Percentiles rank a stretch among this genome's conserved stretches.
Evolutionary conservation across 2,888 invertebrate species (phyloP).

Genomic region (Apamea sordens): DNA sequence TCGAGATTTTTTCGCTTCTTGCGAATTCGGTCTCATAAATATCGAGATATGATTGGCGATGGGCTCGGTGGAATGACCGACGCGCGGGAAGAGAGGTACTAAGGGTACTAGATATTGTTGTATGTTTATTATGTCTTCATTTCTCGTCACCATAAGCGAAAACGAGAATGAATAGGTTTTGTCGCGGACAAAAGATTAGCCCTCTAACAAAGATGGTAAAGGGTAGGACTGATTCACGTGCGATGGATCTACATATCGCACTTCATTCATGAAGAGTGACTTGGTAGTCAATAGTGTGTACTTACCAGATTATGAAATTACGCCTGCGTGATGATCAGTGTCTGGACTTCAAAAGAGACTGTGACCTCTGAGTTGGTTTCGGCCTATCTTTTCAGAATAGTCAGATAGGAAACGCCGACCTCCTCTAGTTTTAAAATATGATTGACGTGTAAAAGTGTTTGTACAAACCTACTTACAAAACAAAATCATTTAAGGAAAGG

Average conservation of each 20-base stretch:
- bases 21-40: constrained; percentile 80
- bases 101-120: background rate
- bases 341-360: too few relatives aligned
- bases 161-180: background rate
- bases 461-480: too few relatives aligned
- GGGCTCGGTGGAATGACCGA: constrained; percentile 73
- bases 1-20: constrained; percentile 79
- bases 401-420: too few relatives aligned
- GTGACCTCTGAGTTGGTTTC: too few relatives aligned
- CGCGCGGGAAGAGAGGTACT: constrained; percentile 43
- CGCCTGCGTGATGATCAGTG: too few relatives aligned
- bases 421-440: too few relatives aligned
- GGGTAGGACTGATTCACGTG: background rate
- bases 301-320: too few relatives aligned
- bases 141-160: background rate
- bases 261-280: background rate
- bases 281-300: background rate
- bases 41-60: constrained; percentile 85
- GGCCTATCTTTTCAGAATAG: too few relatives aligned
- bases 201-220: background rate
- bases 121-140: background rate
- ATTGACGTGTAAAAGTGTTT: too few relatives aligned
- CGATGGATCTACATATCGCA: background rate
- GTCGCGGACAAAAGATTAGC: background rate
- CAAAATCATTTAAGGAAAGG: too few relatives aligned